Conservation (phyloP, 2,797 vertebrate genomes). For the Hyperoplus lanceolatus region DNA sequence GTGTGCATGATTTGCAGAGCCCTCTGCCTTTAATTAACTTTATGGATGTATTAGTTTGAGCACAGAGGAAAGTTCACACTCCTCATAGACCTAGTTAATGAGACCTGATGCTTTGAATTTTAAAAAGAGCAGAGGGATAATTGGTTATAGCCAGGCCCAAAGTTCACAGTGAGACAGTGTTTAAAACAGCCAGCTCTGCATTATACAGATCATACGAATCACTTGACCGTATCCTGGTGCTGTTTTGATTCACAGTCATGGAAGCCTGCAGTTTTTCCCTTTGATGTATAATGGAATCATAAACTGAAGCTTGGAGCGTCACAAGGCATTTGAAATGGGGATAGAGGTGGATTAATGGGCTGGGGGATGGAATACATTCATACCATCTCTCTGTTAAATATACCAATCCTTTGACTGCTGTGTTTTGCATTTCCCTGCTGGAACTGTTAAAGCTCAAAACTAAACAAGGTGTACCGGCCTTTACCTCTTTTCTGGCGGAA, state of each 20-base stretch:
- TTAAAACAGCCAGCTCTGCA: slow-evolving; percentile 22
- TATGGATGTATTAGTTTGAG: slow-evolving; percentile 1
- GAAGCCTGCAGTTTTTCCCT: neutral
- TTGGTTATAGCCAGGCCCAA: neutral
- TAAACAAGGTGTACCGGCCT: too few species aligned
- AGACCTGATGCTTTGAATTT: slow-evolving; percentile 20
- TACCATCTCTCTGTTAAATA: neutral
- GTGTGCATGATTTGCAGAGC: neutral
- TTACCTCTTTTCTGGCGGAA: too few species aligned
- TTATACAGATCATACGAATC: slow-evolving; percentile 17
- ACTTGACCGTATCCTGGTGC: neutral
- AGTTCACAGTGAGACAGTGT: slow-evolving; percentile 8
- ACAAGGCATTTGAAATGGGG: neutral
- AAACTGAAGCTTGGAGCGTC: neutral
- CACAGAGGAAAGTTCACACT: neutral
- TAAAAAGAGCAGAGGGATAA: slow-evolving; percentile 11
- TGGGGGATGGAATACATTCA: neutral
- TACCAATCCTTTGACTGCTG: neutral
- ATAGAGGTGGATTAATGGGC: neutral
- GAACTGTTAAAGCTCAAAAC: too few species aligned
- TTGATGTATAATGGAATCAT: neutral
- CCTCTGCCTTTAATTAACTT: slow-evolving; percentile 7
- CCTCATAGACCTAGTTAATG: slow-evolving; percentile 13
- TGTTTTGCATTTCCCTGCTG: neutral
- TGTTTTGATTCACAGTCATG: neutral